A percentile compares a stretch with the other conserved stretches of the same genome.
Evolutionary conservation across 1,140 invertebrate genomes (phyloP).

Genomic region (Drosophila fuyamai): DNA sequence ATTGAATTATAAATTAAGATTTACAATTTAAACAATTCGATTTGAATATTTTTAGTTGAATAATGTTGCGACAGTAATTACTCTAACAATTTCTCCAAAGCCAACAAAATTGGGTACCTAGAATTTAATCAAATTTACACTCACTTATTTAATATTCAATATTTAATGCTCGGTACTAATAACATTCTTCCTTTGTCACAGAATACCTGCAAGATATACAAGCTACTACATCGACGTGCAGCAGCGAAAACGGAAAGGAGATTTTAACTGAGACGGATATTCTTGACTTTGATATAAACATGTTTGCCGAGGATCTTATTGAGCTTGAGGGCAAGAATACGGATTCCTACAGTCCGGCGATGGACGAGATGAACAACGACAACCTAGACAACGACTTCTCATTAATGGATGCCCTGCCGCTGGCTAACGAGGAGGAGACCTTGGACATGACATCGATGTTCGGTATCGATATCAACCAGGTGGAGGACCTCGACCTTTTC

Average conservation of each 20-base stretch:
- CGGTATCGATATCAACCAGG: constrained; percentile 45
- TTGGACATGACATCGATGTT: constrained; percentile 39
- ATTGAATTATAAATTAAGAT: background rate
- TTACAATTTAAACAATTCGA: too few relatives aligned
- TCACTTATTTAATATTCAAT: constrained; percentile 6
- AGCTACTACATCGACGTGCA: constrained; percentile 69
- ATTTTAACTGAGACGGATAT: constrained; percentile 72
- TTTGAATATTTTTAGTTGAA: background rate
- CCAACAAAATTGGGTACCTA: constrained; percentile 10
- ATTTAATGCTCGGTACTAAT: constrained; percentile 34
- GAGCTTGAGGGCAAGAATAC: constrained; percentile 64
- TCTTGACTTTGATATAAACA: constrained; percentile 81
- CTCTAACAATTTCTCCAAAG: constrained; percentile 8
- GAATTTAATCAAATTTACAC: constrained; percentile 12
- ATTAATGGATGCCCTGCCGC: constrained; percentile 30
- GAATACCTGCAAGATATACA: constrained; percentile 83
- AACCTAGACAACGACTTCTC: constrained; percentile 27
- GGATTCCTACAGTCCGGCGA: constrained; percentile 52
- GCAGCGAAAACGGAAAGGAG: constrained; percentile 72
- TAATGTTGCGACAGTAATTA: background rate
- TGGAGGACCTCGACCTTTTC: constrained; percentile 46
- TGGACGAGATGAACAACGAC: constrained; percentile 59
- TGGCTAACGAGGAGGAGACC: constrained; percentile 46
- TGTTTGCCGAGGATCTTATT: constrained; percentile 73
- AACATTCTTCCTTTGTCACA: constrained; percentile 43